Evolutionary conservation across 2,888 invertebrate species (phyloP), one percentile per base, ranked within the genome.

Genomic region (Agonopterix alstromeriana): DNA sequence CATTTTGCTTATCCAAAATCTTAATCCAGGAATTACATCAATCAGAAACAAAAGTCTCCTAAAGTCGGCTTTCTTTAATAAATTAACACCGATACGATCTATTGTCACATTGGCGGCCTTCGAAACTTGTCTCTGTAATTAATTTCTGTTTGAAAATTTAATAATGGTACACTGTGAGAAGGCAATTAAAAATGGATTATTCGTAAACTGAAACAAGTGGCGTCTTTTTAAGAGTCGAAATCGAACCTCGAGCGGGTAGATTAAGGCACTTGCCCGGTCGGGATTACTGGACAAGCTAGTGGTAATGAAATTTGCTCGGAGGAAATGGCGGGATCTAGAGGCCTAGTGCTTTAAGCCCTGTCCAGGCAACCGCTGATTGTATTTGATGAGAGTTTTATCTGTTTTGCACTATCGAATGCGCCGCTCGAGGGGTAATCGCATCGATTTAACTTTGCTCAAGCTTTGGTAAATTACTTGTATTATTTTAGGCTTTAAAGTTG

Each of bases 151-250:
- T 71, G 73, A 77, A 74, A 81, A 74, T 82, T 80, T 76, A 76
- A 82, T 81, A 79, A 79, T 73, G 65, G 66, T 60, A 67, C 67
- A 70, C 27, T 27, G 65, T 67, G 63, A 69, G 67, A 70, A 76
- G 76, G 77, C 82, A 86, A 87, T 88, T 84, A 85, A 87, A 87
- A 84, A 66, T 72, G 84, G 87, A 87, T 88, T 86, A 87, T 78
- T 76, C 63, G 75, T 82, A 86, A 85, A 85, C 83, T 80, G 71
- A 79, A 78, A 70, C 73, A 77, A 86, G 76, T 79, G 71, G 73
- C 69, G 70, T 73, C 71, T 83, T 84, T 77, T 84, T 76, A 75
- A 76, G 80, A 82, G 79, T 84, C 62, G 75, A 71, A 82, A 82
- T 86, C 77, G 80, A 78, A 82, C 71, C 65, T 70, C 68, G 72